phyloP scores from a whole-genome alignment of 2,888 invertebrate genomes.

The Ephialtes manifestator region DNA sequence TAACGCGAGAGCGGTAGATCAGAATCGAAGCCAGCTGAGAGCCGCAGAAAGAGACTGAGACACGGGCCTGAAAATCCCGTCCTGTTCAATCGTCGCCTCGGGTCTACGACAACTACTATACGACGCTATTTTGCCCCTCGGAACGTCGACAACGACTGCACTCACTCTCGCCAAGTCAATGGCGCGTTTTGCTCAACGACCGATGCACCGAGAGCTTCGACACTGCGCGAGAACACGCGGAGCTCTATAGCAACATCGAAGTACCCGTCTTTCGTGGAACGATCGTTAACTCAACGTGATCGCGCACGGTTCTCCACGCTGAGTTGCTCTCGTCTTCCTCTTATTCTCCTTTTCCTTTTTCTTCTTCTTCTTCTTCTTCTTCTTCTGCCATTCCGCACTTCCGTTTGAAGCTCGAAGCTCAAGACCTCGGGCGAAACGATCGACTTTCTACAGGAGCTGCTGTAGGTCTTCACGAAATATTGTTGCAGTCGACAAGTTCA shows the following conservation, averaged over 20 bases:
- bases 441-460: conserved; percentile 7
- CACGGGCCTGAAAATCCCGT: conserved; percentile 46
- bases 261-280: conserved; percentile 65
- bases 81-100: conserved; percentile 5
- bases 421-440: conserved; percentile 30
- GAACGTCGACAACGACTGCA: conserved; percentile 2
- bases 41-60: neutral
- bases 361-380: conserved; percentile 21
- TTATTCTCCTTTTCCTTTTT: conserved; percentile 32
- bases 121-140: conserved; percentile 16
- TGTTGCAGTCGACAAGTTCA: neutral
- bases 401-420: conserved; percentile 37
- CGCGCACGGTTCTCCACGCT: conserved; percentile 36
- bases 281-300: conserved; percentile 69
- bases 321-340: conserved; percentile 39
- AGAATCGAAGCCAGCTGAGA: conserved; percentile 58
- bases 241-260: conserved; percentile 42
- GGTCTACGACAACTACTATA: neutral
- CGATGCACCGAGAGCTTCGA: conserved; percentile 42
- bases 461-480: neutral
- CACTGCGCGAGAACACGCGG: conserved; percentile 37
- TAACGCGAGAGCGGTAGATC: conserved; percentile 61
- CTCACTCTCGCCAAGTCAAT: conserved; percentile 15
- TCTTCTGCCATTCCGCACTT: conserved; percentile 44
- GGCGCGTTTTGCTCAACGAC: conserved; percentile 42